Base-by-base conservation (phyloP, 2,888 invertebrate genomes). In the Sarcophaga variegata region DNA sequence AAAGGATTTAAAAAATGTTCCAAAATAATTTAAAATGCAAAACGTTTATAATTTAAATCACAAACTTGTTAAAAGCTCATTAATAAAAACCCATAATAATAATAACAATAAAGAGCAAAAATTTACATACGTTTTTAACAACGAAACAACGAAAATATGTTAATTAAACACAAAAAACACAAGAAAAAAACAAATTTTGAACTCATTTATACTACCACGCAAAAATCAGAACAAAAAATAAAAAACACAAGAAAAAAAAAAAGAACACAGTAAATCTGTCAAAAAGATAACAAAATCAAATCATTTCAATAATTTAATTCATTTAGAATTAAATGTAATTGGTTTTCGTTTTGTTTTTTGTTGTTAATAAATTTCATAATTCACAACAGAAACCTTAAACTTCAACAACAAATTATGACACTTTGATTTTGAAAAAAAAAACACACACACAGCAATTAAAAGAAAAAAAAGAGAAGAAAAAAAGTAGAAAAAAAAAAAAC, bases 331-430 rank as follows among this genome's bases (percentile, higher is more conserved):
- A 37, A 37, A 37, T 10, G 1, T 37, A 37, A 37, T 37, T 37
- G 37, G 37, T 37, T 37, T 37, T 37, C 37, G 37, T 37, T 75
- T 75, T 75, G 12, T 37, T 37, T 62, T 62, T 27, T 2, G 6
- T 37, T 37, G 37, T 37, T 37, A 37, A 37, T 10, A 37, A 47
- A 79, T 80, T 80, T 80, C 64, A 75, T 87, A 76, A 87, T 72
- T 79, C 79, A 70, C 17, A 4, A 62, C 70, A 60, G 14, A 86
- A 72, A 78, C 87, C 84, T 87, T 81, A 87, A 87, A 78, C 81
- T 87, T 87, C 59, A 83, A 81, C 72, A 85, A 60, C 37, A 64
- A 86, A 87, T 87, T 87, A 87, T 84, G 78, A 87, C 78, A 87
- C 87, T 84, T 82, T 63, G n/a, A 11, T n/a, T 75, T 71, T 37